Conservation (phyloP, 2,797 vertebrate genomes). For the Xenops minutus region DNA sequence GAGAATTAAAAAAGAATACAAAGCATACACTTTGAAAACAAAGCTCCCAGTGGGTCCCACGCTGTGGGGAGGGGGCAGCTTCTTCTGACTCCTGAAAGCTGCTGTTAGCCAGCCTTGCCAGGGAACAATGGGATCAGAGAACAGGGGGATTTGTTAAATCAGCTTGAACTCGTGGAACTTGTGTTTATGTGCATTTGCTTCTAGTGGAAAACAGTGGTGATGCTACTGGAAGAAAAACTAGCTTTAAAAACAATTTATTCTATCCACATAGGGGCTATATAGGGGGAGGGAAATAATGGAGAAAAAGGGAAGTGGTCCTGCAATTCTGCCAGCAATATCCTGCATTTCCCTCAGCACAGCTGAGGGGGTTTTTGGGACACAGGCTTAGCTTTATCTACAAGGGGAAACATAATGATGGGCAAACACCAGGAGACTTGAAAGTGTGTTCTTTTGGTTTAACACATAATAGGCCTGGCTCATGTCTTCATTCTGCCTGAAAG, state of each 20-base stretch:
- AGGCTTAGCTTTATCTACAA: not conserved
- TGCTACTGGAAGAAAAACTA: not conserved
- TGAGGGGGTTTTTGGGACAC: not conserved
- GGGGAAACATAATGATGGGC: not conserved
- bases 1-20: not conserved
- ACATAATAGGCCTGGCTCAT: not conserved
- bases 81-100: not conserved
- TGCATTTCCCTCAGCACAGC: not conserved
- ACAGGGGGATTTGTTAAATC: not conserved
- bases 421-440: not conserved
- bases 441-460: not conserved
- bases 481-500: not conserved
- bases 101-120: not conserved
- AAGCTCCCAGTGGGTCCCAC: not conserved
- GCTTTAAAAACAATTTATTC: not conserved
- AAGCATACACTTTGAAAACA: not conserved
- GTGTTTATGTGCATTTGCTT: not conserved
- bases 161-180: not conserved
- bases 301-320: not conserved
- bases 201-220: not conserved
- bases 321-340: not conserved
- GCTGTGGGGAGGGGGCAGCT: not conserved
- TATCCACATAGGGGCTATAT: not conserved
- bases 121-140: not conserved
- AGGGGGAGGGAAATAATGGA: not conserved